Conservation (phyloP, 2,797 vertebrate genomes). For the Calcarius lapponicus region DNA sequence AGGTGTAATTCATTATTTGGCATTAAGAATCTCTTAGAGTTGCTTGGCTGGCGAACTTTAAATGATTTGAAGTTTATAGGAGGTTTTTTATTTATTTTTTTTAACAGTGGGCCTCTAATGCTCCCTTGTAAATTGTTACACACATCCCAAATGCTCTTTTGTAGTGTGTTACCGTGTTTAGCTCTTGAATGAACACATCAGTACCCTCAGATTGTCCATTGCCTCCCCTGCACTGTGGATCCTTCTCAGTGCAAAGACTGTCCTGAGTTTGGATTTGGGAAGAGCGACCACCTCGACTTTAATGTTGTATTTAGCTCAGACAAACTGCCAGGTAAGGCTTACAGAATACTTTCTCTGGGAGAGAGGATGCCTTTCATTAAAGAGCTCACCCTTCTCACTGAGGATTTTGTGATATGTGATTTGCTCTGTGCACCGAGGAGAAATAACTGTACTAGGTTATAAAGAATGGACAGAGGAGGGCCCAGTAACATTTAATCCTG, state of each 20-base stretch:
- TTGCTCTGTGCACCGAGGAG: not conserved
- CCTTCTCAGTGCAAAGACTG: constrained; percentile 8
- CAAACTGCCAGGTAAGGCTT: constrained; percentile 33
- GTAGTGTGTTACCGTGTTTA: constrained; percentile 11
- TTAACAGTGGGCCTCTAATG: not conserved
- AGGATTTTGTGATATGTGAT: not conserved
- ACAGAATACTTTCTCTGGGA: not conserved
- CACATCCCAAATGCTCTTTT: not conserved
- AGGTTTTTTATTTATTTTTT: constrained; percentile 11
- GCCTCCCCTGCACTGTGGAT: constrained; percentile 43
- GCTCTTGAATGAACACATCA: constrained; percentile 32
- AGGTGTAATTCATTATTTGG: constrained; percentile 69
- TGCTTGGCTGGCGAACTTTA: constrained; percentile 16
- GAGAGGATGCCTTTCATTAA: constrained; percentile 29
- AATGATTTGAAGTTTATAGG: constrained; percentile 31
- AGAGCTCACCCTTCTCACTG: constrained; percentile 45
- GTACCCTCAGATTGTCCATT: not conserved
- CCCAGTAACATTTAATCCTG: not conserved
- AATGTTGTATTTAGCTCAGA: constrained; percentile 44
- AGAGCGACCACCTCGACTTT: not conserved
- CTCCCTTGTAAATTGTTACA: not conserved
- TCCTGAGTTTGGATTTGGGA: not conserved
- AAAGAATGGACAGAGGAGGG: not conserved
- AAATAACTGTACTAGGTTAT: not conserved
- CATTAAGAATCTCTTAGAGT: constrained; percentile 24